Base-by-base conservation (phyloP, 1,140 invertebrate genomes). In the Solenopsis invicta region DNA sequence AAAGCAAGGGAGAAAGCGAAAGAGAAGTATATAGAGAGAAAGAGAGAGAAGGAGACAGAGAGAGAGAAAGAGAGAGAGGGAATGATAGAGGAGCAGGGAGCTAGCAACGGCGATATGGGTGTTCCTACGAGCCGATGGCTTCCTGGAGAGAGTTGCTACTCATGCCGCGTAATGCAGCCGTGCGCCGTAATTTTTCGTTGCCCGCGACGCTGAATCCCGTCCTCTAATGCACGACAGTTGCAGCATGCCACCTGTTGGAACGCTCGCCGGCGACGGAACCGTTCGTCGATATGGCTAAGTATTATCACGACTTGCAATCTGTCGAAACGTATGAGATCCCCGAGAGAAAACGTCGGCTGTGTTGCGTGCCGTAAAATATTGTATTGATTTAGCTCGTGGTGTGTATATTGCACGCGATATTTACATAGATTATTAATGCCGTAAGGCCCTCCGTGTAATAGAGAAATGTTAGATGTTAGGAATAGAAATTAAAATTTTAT, bases 101-200 rank as follows among this genome's bases (percentile, higher is more conserved):
- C 76, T 78, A 89, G 85, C 76, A 64, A 80, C 66, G 85, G 74
- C 93, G 91, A 93, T 93, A 94, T 91, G 93, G 93, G 93, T 93
- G 93, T 94, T 94, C 91, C 87, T 84, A 54, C 34, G 82, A 88
- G 87, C 86, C 88, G 77, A 90, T 88, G 88, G 69, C 90, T 92
- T 91, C 89, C 90, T 88, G 87, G 85, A 86, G 85, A 91, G 91
- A 93, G 87, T 93, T 91, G 92, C 93, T 89, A 93, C 92, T 93
- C 92, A 93, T 93, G 93, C 92, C 89, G 92, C 85, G 92, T 89
- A 90, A 90, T 88, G 89, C 87, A 89, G 66, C 85, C 67, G 67
- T 59, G 86, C 72, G 50, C 66, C 77, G 89, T 88, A 92, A 92
- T 92, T 90, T 92, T 91, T 93, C 88, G 88, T 88, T 77, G 61